A percentile compares a stretch with the other conserved stretches of the same genome.
These are phyloP conservation scores for Abscondita cerata DNA, from an alignment of 2,888 invertebrate species.

Conservation along the genomic window DNA sequence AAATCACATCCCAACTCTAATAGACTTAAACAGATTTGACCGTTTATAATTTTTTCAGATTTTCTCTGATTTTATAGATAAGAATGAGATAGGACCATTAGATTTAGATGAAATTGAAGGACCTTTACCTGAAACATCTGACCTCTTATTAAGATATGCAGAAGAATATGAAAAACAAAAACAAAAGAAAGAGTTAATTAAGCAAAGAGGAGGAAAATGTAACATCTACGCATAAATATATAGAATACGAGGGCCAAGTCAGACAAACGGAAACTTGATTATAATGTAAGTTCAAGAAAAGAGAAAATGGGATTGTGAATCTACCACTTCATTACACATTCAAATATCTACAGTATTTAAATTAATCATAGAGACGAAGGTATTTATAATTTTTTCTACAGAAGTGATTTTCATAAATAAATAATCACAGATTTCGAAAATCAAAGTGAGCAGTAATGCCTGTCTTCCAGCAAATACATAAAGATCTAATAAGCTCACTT, in stretches of 20 bases:
- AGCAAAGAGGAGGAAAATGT: constrained; percentile 55
- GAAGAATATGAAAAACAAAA: constrained; percentile 75
- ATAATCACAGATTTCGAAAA: constrained; percentile 61
- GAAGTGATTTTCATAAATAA: neutral
- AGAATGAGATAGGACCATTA: constrained; percentile 87
- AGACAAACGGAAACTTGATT: constrained; percentile 67
- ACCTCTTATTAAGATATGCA: constrained; percentile 73
- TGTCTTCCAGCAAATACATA: constrained; percentile 77
- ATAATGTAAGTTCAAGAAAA: constrained; percentile 68
- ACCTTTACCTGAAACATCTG: constrained; percentile 70
- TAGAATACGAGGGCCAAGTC: constrained; percentile 56
- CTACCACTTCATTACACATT: constrained; percentile 90
- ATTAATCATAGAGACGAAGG: constrained; percentile 77
- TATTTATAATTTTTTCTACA: constrained; percentile 47
- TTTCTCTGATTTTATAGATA: constrained; percentile 86
- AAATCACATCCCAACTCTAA: too few species aligned
- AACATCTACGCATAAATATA: constrained; percentile 8
- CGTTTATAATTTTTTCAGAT: constrained; percentile 62
- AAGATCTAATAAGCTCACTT: constrained; percentile 70
- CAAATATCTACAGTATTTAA: constrained; percentile 93
- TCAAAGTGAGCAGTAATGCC: constrained; percentile 73
- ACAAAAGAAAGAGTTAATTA: constrained; percentile 62
- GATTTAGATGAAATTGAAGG: constrained; percentile 92
- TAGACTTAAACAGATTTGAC: too few species aligned
- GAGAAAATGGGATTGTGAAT: constrained; percentile 90